A percentile compares a stretch with the other conserved stretches of the same genome.
Evolutionary conservation across 2,797 vertebrate genomes (phyloP).

Genomic region (Myoxocephalus aenaeus): DNA sequence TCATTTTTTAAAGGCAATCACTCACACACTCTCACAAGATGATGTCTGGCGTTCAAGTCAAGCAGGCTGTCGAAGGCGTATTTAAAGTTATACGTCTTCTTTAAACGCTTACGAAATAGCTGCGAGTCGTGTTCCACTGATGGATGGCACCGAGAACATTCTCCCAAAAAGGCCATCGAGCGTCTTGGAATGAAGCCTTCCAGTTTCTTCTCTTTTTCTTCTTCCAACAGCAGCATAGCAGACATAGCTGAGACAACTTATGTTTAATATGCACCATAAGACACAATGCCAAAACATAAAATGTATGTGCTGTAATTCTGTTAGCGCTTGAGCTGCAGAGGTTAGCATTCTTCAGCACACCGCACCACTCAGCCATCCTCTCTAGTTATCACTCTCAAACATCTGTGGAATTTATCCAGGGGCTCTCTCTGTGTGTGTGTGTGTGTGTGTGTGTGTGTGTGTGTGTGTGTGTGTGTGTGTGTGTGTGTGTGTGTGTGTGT

Average conservation of each 20-base stretch:
- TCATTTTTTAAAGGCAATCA: constrained; percentile 16
- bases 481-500: constrained; percentile 24
- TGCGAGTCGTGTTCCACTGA: constrained; percentile 32
- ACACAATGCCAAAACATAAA: not conserved
- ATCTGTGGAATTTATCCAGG: constrained; percentile 80
- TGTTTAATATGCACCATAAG: constrained; percentile 18
- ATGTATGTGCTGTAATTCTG: constrained; percentile 36
- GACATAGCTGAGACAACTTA: constrained; percentile 33
- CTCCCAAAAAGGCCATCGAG: constrained; percentile 44
- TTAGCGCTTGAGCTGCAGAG: constrained; percentile 26
- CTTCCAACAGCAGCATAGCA: constrained; percentile 26
- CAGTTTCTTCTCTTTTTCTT: not conserved
- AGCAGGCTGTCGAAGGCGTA: constrained; percentile 8
- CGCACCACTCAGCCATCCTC: constrained; percentile 27
- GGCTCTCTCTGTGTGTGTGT: constrained; percentile 52
- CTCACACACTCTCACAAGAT: constrained; percentile 5
- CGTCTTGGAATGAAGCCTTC: constrained; percentile 17
- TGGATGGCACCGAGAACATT: constrained; percentile 16
- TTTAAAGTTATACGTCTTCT: constrained; percentile 33
- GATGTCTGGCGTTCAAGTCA: constrained; percentile 2
- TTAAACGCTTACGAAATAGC: constrained; percentile 23
- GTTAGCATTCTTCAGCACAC: constrained; percentile 45
- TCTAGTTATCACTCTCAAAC: constrained; percentile 69
- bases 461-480: constrained; percentile 38
- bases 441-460: constrained; percentile 25